phyloP scores from a whole-genome alignment of 2,113 vertebrate genomes.

The Ardeotis arabs region DNA sequence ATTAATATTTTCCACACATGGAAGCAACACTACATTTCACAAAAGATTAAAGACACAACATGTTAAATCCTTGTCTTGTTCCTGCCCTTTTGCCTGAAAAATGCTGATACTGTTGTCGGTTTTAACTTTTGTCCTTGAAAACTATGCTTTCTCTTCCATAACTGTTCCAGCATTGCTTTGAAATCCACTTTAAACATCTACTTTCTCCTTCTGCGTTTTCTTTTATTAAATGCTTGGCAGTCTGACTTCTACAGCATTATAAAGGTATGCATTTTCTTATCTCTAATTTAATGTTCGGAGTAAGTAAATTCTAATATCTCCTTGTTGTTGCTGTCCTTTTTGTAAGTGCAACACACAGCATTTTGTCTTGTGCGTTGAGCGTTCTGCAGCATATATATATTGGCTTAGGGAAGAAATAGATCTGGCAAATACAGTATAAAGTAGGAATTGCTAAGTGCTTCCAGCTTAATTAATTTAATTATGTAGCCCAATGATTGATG shows the following conservation, averaged over 20 bases:
- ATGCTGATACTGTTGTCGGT: background rate
- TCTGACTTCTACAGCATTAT: constrained; percentile 77
- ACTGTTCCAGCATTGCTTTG: constrained; percentile 66
- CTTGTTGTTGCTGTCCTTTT: background rate
- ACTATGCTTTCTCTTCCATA: constrained; percentile 61
- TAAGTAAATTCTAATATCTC: background rate
- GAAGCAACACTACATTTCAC: background rate
- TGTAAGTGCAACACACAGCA: background rate
- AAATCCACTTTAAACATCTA: constrained; percentile 73
- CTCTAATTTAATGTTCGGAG: constrained; percentile 16
- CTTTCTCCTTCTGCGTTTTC: constrained; percentile 74
- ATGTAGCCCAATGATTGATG: constrained; percentile 33
- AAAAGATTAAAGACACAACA: background rate
- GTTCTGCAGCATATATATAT: background rate
- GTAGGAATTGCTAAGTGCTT: constrained; percentile 43
- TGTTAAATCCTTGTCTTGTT: background rate
- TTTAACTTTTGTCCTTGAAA: constrained; percentile 53
- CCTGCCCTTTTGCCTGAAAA: constrained; percentile 34
- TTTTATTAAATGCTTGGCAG: constrained; percentile 68
- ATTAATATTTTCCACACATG: background rate
- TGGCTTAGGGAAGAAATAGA: constrained; percentile 6
- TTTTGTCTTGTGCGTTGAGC: background rate
- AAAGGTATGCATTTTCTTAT: constrained; percentile 72
- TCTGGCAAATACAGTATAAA: constrained; percentile 16
- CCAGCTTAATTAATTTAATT: constrained; percentile 69